phyloP scores from a whole-genome alignment of 2,888 invertebrate species.

The Agriopis aurantiaria region DNA sequence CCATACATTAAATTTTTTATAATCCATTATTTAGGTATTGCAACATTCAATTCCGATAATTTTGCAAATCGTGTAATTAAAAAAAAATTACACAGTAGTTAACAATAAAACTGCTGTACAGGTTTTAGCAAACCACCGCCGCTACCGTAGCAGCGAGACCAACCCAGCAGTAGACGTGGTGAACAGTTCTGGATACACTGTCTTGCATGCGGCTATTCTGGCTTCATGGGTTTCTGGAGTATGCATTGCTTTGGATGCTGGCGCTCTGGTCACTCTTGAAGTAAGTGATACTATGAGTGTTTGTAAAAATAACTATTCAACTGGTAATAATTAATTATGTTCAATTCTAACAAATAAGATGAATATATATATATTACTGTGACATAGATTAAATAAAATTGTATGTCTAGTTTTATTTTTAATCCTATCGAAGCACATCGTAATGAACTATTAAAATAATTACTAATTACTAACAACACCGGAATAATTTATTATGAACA shows the following conservation, averaged over 20 bases:
- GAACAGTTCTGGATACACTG: slow-evolving; percentile 53
- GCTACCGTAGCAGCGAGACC: slow-evolving; percentile 6
- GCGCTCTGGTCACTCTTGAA: slow-evolving; percentile 71
- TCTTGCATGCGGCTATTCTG: slow-evolving; percentile 74
- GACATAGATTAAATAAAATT: no score
- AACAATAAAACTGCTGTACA: slow-evolving; percentile 35
- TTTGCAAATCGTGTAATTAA: neutral
- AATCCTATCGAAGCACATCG: no score
- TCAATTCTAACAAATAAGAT: no score
- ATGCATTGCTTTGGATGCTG: slow-evolving; percentile 74
- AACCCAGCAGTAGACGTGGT: slow-evolving; percentile 36
- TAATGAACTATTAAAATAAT: no score
- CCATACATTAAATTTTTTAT: neutral
- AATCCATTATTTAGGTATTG: neutral
- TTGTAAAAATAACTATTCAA: neutral
- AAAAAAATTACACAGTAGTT: neutral
- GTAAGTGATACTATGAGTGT: slow-evolving; percentile 31
- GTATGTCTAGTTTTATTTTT: no score
- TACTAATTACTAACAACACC: no score
- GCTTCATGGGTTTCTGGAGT: slow-evolving; percentile 76
- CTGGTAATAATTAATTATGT: neutral
- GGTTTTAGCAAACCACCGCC: slow-evolving; percentile 35
- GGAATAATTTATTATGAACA: no score
- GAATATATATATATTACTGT: no score
- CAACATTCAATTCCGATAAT: neutral